Conservation (phyloP, 2,888 invertebrate genomes). For the Raillietiella orientalis region DNA sequence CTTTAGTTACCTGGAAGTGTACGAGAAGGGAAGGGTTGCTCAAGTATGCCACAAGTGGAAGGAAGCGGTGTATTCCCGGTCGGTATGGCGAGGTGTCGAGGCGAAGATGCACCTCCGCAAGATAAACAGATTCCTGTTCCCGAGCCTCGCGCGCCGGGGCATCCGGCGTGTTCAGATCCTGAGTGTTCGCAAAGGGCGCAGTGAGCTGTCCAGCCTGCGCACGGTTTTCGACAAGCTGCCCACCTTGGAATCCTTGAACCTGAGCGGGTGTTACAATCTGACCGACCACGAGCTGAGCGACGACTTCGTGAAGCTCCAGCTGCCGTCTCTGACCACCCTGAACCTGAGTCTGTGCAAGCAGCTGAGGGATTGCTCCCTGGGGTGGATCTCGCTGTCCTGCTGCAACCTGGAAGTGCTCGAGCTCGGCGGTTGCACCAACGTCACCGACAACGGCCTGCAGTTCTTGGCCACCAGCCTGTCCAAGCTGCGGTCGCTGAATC, state of each 20-base stretch:
- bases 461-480: slow-evolving; percentile 60
- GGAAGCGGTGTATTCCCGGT: slow-evolving; percentile 66
- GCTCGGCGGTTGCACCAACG: slow-evolving; percentile 63
- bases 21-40: slow-evolving; percentile 61
- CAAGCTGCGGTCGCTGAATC: slow-evolving; percentile 45
- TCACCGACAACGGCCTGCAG: slow-evolving; percentile 57
- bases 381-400: slow-evolving; percentile 22
- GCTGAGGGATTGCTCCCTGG: slow-evolving; percentile 62
- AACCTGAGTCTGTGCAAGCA: slow-evolving; percentile 79
- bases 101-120: slow-evolving; percentile 51
- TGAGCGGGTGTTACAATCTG: slow-evolving; percentile 77
- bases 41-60: slow-evolving; percentile 53
- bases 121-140: slow-evolving; percentile 49
- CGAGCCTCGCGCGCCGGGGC: slow-evolving; percentile 51
- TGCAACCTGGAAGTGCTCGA: slow-evolving; percentile 50
- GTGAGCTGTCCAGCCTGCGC: no score
- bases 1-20: slow-evolving; percentile 55
- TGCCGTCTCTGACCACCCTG: slow-evolving; percentile 38
- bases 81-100: slow-evolving; percentile 77
- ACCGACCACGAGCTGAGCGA: slow-evolving; percentile 52
- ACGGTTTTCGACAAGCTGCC: slow-evolving; percentile 59
- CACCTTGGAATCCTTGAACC: slow-evolving; percentile 50
- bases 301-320: slow-evolving; percentile 34
- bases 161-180: slow-evolving; percentile 63
- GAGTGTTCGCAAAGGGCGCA: slow-evolving; percentile 32